Evolutionary conservation across 2,113 vertebrate genomes (phyloP).

Genomic region (Cricetomys ansorgei): DNA sequence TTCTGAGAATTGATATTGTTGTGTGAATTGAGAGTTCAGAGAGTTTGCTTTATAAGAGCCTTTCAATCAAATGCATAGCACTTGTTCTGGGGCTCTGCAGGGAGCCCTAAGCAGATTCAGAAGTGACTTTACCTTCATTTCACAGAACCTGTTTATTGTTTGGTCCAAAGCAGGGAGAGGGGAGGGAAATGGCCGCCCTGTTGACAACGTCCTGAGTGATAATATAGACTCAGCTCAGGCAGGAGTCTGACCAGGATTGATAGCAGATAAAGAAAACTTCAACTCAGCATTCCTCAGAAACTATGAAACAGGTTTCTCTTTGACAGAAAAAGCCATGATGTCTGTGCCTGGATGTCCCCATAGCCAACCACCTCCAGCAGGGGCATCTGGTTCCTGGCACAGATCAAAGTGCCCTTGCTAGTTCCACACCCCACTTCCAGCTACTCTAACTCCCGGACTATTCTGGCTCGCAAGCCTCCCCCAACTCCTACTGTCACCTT

Average conservation of each 20-base stretch:
- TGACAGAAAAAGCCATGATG: background rate
- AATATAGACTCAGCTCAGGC: background rate
- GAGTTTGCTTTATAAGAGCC: background rate
- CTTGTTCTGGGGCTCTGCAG: background rate
- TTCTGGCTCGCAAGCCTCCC: background rate
- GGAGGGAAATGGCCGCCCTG: background rate
- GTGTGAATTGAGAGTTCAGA: background rate
- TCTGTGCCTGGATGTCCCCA: background rate
- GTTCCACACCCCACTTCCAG: background rate
- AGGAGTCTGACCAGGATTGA: background rate
- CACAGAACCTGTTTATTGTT: background rate
- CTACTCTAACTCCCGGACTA: background rate
- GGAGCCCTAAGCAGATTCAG: background rate
- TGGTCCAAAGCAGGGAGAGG: background rate
- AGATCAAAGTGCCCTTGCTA: background rate
- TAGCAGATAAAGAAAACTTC: background rate
- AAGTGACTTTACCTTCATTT: constrained; percentile 10
- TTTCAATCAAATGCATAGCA: background rate
- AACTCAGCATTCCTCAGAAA: background rate
- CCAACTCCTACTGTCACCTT: background rate
- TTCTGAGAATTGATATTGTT: no score
- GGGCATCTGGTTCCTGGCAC: background rate
- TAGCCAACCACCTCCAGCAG: background rate
- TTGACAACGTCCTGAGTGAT: background rate
- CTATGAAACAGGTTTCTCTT: background rate